A percentile compares a stretch with the other conserved stretches of the same genome.
These are phyloP conservation scores for Andricus curvator DNA, from an alignment of 2,888 invertebrate species.

Conservation along the genomic window DNA sequence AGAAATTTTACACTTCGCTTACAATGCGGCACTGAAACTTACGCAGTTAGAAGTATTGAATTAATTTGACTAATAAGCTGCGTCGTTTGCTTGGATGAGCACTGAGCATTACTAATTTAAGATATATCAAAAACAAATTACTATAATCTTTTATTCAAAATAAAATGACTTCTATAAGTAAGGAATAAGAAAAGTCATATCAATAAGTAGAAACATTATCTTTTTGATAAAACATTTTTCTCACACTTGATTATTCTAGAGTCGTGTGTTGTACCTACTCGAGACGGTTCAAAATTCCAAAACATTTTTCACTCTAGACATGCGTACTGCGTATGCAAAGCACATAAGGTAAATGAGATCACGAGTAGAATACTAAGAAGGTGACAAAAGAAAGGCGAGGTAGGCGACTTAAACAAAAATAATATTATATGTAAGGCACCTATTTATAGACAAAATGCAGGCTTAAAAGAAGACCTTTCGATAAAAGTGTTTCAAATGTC, in stretches of 20 bases:
- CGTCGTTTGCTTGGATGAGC: constrained; percentile 8
- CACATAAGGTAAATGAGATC: constrained; percentile 21
- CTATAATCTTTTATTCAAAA: not conserved
- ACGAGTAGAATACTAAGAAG: constrained; percentile 30
- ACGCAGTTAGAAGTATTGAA: constrained; percentile 5
- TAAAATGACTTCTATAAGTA: not conserved
- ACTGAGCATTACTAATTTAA: not conserved
- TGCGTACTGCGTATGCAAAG: constrained; percentile 36
- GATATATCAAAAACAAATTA: constrained; percentile 1
- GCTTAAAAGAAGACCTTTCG: constrained; percentile 7
- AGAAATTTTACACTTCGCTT: constrained; percentile 29
- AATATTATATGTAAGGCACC: constrained; percentile 14
- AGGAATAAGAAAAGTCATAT: not conserved
- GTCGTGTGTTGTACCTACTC: constrained; percentile 20
- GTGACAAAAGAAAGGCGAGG: constrained; percentile 7
- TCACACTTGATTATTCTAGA: constrained; percentile 24
- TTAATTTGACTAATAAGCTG: constrained; percentile 27
- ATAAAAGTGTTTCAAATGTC: not conserved
- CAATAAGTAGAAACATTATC: not conserved
- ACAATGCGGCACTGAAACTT: not conserved
- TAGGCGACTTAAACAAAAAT: not conserved
- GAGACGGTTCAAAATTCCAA: constrained; percentile 18
- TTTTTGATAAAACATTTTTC: constrained; percentile 11
- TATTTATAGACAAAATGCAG: not conserved
- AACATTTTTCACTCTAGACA: constrained; percentile 28